Evolutionary conservation across 2,888 invertebrate genomes (phyloP), one percentile per base, ranked within the genome.

Genomic region (Chymomyza amoena): DNA sequence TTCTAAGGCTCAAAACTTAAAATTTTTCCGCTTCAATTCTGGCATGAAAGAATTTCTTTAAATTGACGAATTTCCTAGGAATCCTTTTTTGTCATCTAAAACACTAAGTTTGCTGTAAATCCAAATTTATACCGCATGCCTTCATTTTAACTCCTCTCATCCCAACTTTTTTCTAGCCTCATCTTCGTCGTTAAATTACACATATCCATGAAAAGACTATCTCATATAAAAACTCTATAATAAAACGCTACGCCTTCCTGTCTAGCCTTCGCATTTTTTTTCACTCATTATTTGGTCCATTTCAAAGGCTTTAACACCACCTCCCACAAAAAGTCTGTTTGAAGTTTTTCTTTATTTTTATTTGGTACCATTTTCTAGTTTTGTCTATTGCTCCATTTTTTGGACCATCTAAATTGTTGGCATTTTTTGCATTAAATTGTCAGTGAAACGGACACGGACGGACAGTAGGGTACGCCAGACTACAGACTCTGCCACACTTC

Each of bases 381-480:
- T 15, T 54, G 54, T 68, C 59, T 52, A 61, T 64, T 60, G 63
- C 62, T 66, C 69, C 9, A 57, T 25, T 82, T 80, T 73, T 76
- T 66, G 77, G 72, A 72, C 68, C 59, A 68, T 73, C 70, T 78
- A 83, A 83, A 83, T 87, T 73, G 85, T 87, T 83, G 84, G 76
- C 71, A 83, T 83, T 85, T 81, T 83, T 87, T 76, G 86, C 78
- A 87, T 83, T 83, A 87, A 83, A 83, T 83, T 87, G 82, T 83
- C 84, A 83, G 88, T 87, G 86, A 87, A 83, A 83, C 88, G 76
- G 88, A 80, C 67, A 62, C 84, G 85, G 87, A 83, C 88, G 76
- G 88, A 80, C 67, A 62, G n/a, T 18, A 61, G 59, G 50, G 18
- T 6, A 20, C 67, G 64, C 62, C 16, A 20, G 10, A n/a, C 18